Percentiles rank a stretch among this genome's conserved stretches.
Conservation (phyloP, 2,888 invertebrate species). For the Chaetoderma sp. region DNA sequence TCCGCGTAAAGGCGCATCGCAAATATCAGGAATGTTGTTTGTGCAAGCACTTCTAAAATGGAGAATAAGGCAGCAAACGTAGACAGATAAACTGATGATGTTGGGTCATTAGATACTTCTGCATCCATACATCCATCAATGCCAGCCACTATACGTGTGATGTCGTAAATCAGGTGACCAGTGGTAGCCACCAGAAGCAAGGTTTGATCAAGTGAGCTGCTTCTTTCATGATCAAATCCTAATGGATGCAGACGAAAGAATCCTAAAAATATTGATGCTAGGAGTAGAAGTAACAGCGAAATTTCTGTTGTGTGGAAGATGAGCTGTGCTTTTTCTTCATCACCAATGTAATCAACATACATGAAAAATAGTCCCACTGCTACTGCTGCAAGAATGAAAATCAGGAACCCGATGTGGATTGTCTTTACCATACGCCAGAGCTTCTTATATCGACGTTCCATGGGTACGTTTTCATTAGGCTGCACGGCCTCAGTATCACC, state of each 20-base stretch:
- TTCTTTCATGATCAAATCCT: background rate
- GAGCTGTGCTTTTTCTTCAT: background rate
- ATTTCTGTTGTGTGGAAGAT: background rate
- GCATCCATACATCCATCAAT: too few relatives aligned
- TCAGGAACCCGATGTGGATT: background rate
- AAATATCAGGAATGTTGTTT: background rate
- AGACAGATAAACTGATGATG: background rate
- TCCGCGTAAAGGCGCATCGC: background rate
- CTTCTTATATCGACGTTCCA: background rate
- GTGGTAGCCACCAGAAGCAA: background rate
- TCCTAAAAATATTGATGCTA: background rate
- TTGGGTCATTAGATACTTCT: background rate
- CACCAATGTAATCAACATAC: background rate
- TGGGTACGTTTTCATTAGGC: background rate
- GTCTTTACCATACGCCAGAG: background rate
- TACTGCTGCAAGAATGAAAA: background rate
- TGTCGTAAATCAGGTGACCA: background rate
- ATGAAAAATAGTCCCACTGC: slow-evolving; percentile 1
- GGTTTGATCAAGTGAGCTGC: background rate
- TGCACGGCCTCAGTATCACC: background rate
- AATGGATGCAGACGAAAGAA: background rate
- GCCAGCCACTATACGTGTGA: background rate
- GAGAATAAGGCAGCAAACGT: background rate
- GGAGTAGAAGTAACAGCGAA: background rate
- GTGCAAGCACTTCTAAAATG: background rate